These are phyloP conservation scores for Tromatobia lineatoria DNA, from an alignment of 2,888 invertebrate genomes.

Conservation along the genomic window DNA sequence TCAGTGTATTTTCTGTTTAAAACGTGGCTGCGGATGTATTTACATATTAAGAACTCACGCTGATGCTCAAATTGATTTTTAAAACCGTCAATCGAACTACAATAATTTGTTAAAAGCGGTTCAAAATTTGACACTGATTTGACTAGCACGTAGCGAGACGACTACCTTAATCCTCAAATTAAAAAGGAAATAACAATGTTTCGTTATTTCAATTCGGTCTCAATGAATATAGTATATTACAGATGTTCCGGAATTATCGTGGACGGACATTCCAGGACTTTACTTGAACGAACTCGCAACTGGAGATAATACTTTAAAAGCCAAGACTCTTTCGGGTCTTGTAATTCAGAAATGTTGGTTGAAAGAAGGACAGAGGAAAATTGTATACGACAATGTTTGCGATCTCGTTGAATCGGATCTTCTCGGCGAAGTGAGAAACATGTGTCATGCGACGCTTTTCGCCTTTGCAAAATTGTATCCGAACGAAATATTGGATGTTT, in stretches of 20 bases:
- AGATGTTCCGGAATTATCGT: slow-evolving; percentile 80
- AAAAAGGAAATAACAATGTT: too few species aligned
- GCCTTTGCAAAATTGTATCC: slow-evolving; percentile 87
- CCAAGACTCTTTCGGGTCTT: slow-evolving; percentile 87
- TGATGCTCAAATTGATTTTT: too few species aligned
- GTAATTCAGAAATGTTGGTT: slow-evolving; percentile 86
- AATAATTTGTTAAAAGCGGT: too few species aligned
- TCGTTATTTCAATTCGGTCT: background rate
- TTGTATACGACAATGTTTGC: slow-evolving; percentile 86
- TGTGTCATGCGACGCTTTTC: slow-evolving; percentile 87
- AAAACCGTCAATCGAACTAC: too few species aligned
- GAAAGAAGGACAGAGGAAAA: slow-evolving; percentile 86
- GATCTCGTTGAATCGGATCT: slow-evolving; percentile 85
- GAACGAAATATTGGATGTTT: slow-evolving; percentile 86
- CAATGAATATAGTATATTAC: slow-evolving; percentile 42
- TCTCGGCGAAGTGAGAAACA: slow-evolving; percentile 84
- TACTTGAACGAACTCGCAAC: slow-evolving; percentile 87
- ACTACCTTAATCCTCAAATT: too few species aligned
- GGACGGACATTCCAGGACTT: slow-evolving; percentile 82
- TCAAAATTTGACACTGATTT: too few species aligned
- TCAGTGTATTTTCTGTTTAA: too few species aligned
- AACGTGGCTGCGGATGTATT: too few species aligned
- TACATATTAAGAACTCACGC: too few species aligned
- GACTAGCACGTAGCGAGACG: too few species aligned
- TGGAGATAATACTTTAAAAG: slow-evolving; percentile 85